Conservation (phyloP, 2,797 vertebrate genomes). For the Masticophis lateralis region DNA sequence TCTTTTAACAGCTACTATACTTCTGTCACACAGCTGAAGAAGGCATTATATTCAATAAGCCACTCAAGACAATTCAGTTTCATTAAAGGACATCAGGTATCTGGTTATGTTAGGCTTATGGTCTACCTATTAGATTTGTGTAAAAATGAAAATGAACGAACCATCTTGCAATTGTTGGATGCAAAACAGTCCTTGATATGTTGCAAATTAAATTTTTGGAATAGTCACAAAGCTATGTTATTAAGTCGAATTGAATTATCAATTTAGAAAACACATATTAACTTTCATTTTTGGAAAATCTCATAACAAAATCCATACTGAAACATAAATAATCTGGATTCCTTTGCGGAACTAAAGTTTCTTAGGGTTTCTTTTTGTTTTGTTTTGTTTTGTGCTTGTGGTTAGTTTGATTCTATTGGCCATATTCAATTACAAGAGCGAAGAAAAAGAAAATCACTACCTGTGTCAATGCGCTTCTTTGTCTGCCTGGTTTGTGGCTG, state of each 20-base stretch:
- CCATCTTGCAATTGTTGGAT: not conserved
- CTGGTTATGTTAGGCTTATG: not conserved
- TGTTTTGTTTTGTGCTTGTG: not conserved
- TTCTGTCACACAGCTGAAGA: not conserved
- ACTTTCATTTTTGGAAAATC: not conserved
- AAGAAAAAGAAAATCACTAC: not conserved
- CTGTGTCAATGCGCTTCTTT: not conserved
- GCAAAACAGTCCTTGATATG: not conserved
- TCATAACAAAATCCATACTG: not conserved
- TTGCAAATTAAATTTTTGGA: not conserved
- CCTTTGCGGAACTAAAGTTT: not conserved
- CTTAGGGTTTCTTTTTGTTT: not conserved
- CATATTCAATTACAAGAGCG: not conserved
- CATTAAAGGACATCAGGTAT: not conserved
- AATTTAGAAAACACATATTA: not conserved
- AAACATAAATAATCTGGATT: not conserved
- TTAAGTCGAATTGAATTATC: not conserved
- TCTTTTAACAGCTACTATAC: not conserved
- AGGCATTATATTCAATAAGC: not conserved
- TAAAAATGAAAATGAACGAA: not conserved
- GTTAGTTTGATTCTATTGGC: not conserved
- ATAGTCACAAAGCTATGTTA: not conserved
- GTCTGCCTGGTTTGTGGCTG: not conserved
- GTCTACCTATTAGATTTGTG: not conserved
- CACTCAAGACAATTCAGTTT: not conserved